A percentile compares a stretch with the other conserved stretches of the same genome.
Conservation (phyloP, 2,113 vertebrate genomes). For the Pica pica region DNA sequence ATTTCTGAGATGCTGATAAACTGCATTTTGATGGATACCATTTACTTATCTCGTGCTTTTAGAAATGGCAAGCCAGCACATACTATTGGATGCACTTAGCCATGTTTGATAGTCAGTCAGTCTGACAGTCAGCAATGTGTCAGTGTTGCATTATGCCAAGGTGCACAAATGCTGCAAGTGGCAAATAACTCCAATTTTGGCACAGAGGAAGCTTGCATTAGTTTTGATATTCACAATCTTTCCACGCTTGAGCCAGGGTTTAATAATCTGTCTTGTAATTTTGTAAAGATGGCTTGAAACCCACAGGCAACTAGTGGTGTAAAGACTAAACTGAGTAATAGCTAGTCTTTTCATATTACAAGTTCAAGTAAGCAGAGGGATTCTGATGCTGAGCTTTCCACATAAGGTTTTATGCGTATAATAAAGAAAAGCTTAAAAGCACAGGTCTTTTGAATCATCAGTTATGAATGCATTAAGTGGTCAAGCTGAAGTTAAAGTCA, state of each 20-base stretch:
- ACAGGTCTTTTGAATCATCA: neutral
- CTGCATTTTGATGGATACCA: slow-evolving; percentile 10
- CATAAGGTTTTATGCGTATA: neutral
- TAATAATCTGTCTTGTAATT: neutral
- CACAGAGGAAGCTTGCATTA: neutral
- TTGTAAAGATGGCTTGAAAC: neutral
- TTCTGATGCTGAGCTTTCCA: neutral
- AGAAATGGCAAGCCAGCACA: neutral
- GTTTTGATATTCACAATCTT: slow-evolving; percentile 16
- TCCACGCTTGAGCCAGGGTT: neutral
- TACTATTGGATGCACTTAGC: slow-evolving; percentile 16
- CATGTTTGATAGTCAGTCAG: neutral
- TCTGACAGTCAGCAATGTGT: slow-evolving; percentile 19
- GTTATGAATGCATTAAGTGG: neutral
- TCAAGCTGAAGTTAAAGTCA: neutral
- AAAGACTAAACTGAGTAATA: neutral
- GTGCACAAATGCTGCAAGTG: slow-evolving; percentile 6
- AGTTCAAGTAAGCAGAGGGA: neutral
- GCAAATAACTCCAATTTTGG: slow-evolving; percentile 5
- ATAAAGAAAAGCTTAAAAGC: neutral
- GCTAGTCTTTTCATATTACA: neutral
- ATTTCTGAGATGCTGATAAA: neutral
- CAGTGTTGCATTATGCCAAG: neutral
- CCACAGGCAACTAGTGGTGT: neutral
- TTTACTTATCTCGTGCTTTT: neutral